Evolutionary conservation across 2,888 invertebrate genomes (phyloP).

Genomic region (Philereme vetulata): DNA sequence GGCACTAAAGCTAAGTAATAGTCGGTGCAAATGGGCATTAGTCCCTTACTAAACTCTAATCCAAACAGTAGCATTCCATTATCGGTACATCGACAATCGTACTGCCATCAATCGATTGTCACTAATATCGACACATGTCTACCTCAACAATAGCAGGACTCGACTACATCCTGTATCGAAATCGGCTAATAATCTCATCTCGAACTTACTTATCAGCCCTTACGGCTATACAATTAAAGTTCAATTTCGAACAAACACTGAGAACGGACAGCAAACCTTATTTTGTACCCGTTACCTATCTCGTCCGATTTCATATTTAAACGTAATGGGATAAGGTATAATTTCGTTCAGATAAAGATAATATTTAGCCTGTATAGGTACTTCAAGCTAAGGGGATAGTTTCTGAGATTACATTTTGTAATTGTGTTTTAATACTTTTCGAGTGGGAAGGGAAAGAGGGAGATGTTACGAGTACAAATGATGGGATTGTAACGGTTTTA

Average conservation of each 20-base stretch:
- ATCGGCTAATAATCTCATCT: slow-evolving; percentile 39
- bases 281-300: slow-evolving; percentile 26
- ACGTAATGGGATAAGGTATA: slow-evolving; percentile 24
- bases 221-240: slow-evolving; percentile 38
- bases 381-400: slow-evolving; percentile 72
- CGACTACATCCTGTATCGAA: slow-evolving; percentile 64
- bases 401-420: slow-evolving; percentile 70
- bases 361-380: slow-evolving; percentile 52
- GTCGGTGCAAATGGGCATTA: neutral
- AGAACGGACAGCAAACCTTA: slow-evolving; percentile 22
- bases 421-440: slow-evolving; percentile 72
- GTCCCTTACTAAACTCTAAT: slow-evolving; percentile 15
- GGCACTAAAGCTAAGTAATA: no score
- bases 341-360: slow-evolving; percentile 14
- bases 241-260: slow-evolving; percentile 36
- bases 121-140: slow-evolving; percentile 76
- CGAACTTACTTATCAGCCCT: slow-evolving; percentile 27
- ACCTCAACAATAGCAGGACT: slow-evolving; percentile 62
- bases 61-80: slow-evolving; percentile 26
- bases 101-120: slow-evolving; percentile 48
- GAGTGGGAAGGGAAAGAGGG: slow-evolving; percentile 50
- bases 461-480: slow-evolving; percentile 11
- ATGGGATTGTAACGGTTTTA: slow-evolving; percentile 15
- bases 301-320: slow-evolving; percentile 25
- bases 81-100: slow-evolving; percentile 40